These are phyloP conservation scores for Monarcha castaneiventris DNA, from an alignment of 2,113 vertebrate species.

Conservation along the genomic window DNA sequence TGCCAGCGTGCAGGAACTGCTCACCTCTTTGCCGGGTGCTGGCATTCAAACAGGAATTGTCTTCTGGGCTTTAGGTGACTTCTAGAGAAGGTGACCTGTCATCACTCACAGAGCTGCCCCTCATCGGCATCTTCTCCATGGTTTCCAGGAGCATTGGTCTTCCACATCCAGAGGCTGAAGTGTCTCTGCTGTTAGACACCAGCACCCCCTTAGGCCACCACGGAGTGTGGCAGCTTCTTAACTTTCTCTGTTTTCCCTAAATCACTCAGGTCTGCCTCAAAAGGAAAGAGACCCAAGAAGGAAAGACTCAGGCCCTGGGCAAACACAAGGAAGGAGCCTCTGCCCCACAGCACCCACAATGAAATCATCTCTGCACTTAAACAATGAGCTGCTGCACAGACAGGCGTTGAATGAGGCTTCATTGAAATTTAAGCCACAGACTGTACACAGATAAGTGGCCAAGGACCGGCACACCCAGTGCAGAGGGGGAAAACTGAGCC, in stretches of 20 bases:
- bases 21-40: rapidly evolving
- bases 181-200: neutral
- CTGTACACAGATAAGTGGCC: neutral
- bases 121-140: neutral
- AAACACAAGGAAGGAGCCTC: neutral
- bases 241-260: neutral
- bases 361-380: neutral
- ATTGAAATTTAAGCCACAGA: neutral
- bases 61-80: neutral
- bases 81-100: neutral
- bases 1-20: neutral
- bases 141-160: neutral
- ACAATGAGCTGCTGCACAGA: neutral
- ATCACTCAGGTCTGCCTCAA: neutral
- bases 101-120: neutral
- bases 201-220: neutral
- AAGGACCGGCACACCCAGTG: rapidly evolving
- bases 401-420: neutral
- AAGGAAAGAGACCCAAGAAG: neutral
- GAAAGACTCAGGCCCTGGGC: neutral
- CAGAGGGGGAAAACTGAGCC: neutral
- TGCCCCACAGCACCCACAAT: neutral
- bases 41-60: neutral
- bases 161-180: neutral
- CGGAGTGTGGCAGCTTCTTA: neutral